Base-by-base conservation (phyloP, 2,797 vertebrate species). In the Chanos chanos region DNA sequence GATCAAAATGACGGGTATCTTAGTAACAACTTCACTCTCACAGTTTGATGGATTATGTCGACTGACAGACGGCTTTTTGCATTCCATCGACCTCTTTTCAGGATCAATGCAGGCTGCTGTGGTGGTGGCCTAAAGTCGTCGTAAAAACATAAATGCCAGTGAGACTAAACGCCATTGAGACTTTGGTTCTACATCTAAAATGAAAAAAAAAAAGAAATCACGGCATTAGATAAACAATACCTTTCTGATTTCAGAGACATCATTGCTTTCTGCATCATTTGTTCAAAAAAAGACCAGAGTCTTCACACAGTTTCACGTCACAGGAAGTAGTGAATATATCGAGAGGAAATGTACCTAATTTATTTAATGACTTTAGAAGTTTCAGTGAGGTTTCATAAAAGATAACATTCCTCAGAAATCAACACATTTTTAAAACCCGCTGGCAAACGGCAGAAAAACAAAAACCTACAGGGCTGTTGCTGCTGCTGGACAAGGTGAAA, bases 1-100 rank as follows among this genome's bases (percentile, higher is more conserved):
- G 15, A 76, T 72, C 43, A 76, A 54, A 13, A 75, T 77, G 25
- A 73, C 18, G 0, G 78, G 76, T 19, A 66, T 59, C 16, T 31
- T 70, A 22, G 48, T 16, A 1, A 43, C 59, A 1, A 33, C 27
- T 5, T 30, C 55, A 8, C 15, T 22, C 43, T 64, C 41, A 1
- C 41, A 43, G 57, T 24, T 5, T 24, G 43, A 3, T 7, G 47
- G 24, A 34, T 49, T 24, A 21, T 40, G 48, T 24, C 30, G 30
- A 25, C 3, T 27, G 31, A 63, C 30, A 12, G 7, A 28, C 31
- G 66, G 27, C 15, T 44, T 54, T 25, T 28, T 43, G 21, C 33
- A 51, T 31, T 49, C 51, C 30, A 52, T 61, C 4, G 30, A 34
- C 49, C 43, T 27, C 3, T 28, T 53, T 18, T 64, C 70, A 44